phyloP scores from a whole-genome alignment of 2,113 vertebrate species.

The Bettongia penicillata region DNA sequence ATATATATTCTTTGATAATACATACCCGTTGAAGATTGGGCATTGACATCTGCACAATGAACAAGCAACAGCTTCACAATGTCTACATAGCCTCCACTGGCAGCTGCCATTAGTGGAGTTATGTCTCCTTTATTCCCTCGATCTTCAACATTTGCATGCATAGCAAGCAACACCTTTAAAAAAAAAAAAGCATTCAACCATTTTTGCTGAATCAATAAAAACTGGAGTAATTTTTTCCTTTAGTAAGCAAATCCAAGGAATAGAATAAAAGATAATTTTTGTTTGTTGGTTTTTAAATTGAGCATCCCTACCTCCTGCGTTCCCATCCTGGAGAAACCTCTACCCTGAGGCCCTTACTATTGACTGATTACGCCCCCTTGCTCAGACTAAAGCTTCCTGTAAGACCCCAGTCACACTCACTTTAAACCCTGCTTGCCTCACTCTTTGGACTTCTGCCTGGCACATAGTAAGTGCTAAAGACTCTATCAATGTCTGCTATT shows the following conservation, averaged over 20 bases:
- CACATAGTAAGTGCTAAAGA: neutral
- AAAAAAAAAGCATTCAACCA: constrained; percentile 55
- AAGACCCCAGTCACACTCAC: neutral
- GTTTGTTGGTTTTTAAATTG: neutral
- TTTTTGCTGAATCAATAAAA: constrained; percentile 55
- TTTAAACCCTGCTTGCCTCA: neutral
- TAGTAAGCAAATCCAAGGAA: neutral
- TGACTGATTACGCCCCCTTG: neutral
- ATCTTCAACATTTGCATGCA: constrained; percentile 99
- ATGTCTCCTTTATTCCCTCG: constrained; percentile 98
- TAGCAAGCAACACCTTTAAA: constrained; percentile 94
- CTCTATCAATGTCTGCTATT: neutral
- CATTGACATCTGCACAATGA: constrained; percentile 97
- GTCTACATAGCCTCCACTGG: constrained; percentile 97
- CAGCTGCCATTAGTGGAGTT: constrained; percentile 99
- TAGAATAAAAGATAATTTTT: neutral
- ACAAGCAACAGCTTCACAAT: constrained; percentile 98
- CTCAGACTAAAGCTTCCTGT: neutral
- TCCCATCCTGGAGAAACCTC: neutral
- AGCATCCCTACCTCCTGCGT: neutral
- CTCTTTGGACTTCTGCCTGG: neutral
- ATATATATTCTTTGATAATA: constrained; percentile 35
- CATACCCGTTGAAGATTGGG: constrained; percentile 97
- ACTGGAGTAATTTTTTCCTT: constrained; percentile 32
- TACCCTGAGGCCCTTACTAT: neutral